Percentiles rank a stretch among this genome's conserved stretches.
phyloP scores from a whole-genome alignment of 2,797 vertebrate genomes.

The Tangara arthus region DNA sequence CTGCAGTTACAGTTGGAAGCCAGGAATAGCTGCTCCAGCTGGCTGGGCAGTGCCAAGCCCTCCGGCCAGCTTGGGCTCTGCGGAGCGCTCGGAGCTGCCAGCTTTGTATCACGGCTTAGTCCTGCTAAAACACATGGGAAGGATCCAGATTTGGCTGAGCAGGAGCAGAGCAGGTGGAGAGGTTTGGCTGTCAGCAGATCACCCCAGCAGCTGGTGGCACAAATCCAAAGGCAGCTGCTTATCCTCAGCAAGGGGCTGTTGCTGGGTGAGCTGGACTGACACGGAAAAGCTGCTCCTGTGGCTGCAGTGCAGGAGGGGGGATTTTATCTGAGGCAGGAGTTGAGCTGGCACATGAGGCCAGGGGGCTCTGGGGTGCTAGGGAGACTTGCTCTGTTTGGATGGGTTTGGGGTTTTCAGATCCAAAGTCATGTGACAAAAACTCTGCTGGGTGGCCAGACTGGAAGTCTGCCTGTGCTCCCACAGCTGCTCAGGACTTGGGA shows the following conservation, averaged over 20 bases:
- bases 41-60: not conserved
- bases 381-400: not conserved
- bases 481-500: conserved; percentile 13
- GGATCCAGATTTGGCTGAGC: conserved; percentile 19
- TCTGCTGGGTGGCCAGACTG: not conserved
- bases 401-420: not conserved
- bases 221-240: conserved; percentile 58
- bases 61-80: not conserved
- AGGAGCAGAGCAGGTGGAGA: conserved; percentile 46
- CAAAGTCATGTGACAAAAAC: not conserved
- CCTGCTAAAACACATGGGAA: not conserved
- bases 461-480: not conserved
- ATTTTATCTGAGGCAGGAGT: not conserved
- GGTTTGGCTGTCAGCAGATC: conserved; percentile 46
- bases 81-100: not conserved
- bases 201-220: conserved; percentile 42
- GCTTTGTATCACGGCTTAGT: not conserved
- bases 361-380: not conserved
- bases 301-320: not conserved
- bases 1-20: not conserved
- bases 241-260: conserved; percentile 36
- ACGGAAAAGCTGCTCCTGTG: not conserved
- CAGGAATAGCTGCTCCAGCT: conserved; percentile 19
- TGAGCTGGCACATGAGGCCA: not conserved
- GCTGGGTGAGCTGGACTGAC: not conserved